Evolutionary conservation across 2,797 vertebrate genomes (phyloP).

Genomic region (Anguilla obscura): DNA sequence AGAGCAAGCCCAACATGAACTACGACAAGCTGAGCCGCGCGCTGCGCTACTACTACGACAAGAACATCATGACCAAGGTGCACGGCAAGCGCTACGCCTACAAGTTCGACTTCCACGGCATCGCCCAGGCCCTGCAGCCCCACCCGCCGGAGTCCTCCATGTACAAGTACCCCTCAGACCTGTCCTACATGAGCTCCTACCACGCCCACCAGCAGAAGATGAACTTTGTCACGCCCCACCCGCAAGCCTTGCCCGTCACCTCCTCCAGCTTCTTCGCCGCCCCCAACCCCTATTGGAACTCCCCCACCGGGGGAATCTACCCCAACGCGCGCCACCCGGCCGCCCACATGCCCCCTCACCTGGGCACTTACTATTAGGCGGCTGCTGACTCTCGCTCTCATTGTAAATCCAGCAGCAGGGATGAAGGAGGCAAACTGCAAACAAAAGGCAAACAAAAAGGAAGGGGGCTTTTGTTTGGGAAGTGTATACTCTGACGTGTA

Average conservation of each 20-base stretch:
- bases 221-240: slow-evolving; percentile 82
- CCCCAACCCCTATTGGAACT: slow-evolving; percentile 85
- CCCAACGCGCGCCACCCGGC: slow-evolving; percentile 80
- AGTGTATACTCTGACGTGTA: neutral
- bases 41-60: slow-evolving; percentile 88
- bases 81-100: slow-evolving; percentile 88
- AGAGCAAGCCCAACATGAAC: slow-evolving; percentile 91
- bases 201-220: slow-evolving; percentile 86
- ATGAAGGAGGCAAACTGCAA: slow-evolving; percentile 28
- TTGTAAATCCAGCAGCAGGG: slow-evolving; percentile 13
- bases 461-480: slow-evolving; percentile 31
- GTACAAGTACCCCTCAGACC: slow-evolving; percentile 86
- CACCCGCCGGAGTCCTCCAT: slow-evolving; percentile 83
- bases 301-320: slow-evolving; percentile 81
- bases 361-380: slow-evolving; percentile 84
- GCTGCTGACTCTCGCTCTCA: neutral
- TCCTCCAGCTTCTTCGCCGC: slow-evolving; percentile 82
- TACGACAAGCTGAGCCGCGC: slow-evolving; percentile 89
- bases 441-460: neutral
- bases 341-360: slow-evolving; percentile 84
- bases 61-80: slow-evolving; percentile 93
- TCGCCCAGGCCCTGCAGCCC: slow-evolving; percentile 85
- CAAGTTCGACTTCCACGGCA: slow-evolving; percentile 89
- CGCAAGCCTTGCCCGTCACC: slow-evolving; percentile 78
- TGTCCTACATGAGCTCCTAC: slow-evolving; percentile 84